A percentile compares a stretch with the other conserved stretches of the same genome.
These are phyloP conservation scores for Crioceris asparagi DNA, from an alignment of 2,888 invertebrate species.

Conservation along the genomic window DNA sequence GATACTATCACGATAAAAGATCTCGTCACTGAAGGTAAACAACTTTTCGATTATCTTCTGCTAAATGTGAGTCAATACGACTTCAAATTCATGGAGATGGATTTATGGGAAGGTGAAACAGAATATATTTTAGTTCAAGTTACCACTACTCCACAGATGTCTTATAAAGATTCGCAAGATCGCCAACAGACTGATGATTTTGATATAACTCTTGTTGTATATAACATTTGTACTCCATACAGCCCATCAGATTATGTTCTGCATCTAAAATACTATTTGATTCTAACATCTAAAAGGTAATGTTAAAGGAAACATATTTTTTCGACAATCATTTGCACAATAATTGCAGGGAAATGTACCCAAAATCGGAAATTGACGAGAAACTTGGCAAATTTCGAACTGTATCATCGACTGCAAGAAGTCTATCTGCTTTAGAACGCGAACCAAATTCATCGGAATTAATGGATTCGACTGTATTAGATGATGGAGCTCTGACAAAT, in stretches of 20 bases:
- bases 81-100: slow-evolving; percentile 57
- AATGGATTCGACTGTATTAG: slow-evolving; percentile 12
- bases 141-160: slow-evolving; percentile 45
- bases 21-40: slow-evolving; percentile 50
- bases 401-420: slow-evolving; percentile 37
- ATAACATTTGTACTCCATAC: slow-evolving; percentile 41
- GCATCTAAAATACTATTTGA: slow-evolving; percentile 48
- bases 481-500: slow-evolving; percentile 11
- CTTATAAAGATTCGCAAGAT: slow-evolving; percentile 49
- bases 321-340: background rate
- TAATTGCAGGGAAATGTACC: slow-evolving; percentile 43
- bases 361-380: slow-evolving; percentile 49
- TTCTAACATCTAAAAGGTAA: slow-evolving; percentile 48
- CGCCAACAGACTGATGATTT: slow-evolving; percentile 53
- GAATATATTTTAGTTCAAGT: slow-evolving; percentile 56
- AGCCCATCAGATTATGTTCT: slow-evolving; percentile 33
- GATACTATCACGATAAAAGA: slow-evolving; percentile 48
- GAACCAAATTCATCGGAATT: slow-evolving; percentile 18
- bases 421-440: slow-evolving; percentile 22
- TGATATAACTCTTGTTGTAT: slow-evolving; percentile 54
- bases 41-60: slow-evolving; percentile 59
- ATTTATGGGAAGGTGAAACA: slow-evolving; percentile 30
- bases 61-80: slow-evolving; percentile 55
- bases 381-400: slow-evolving; percentile 51
- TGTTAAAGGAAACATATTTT: background rate